These are phyloP conservation scores for Ceratotherium simum DNA, from an alignment of 2,113 vertebrate species.

Conservation along the genomic window DNA sequence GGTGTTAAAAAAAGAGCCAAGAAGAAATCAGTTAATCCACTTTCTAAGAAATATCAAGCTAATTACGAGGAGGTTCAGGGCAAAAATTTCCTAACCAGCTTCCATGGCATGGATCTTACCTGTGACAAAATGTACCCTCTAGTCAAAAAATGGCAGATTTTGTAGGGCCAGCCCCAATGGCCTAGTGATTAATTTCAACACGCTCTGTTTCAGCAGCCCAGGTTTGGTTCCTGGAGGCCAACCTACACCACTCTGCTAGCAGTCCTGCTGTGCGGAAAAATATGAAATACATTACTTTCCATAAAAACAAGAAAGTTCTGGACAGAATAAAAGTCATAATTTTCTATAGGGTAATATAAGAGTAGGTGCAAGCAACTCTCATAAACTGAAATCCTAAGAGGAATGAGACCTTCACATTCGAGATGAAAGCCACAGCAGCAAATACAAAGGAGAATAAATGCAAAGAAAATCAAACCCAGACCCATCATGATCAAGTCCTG, in stretches of 20 bases:
- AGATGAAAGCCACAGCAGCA: neutral
- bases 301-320: neutral
- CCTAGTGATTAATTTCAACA: too few relatives aligned
- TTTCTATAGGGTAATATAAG: neutral
- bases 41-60: neutral
- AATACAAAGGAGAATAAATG: neutral
- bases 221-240: too few relatives aligned
- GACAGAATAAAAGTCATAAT: neutral
- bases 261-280: neutral
- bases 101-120: neutral
- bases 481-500: neutral
- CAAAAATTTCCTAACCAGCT: neutral
- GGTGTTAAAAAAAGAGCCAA: neutral
- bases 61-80: neutral
- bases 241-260: too few relatives aligned
- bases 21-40: neutral
- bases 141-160: neutral
- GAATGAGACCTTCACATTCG: neutral
- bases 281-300: neutral
- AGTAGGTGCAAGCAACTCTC: neutral
- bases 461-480: neutral
- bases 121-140: neutral
- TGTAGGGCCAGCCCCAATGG: neutral
- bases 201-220: too few relatives aligned
- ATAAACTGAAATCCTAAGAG: neutral